Evolutionary conservation across 2,113 vertebrate genomes (phyloP).

Genomic region (Benitochromis conjunctus): DNA sequence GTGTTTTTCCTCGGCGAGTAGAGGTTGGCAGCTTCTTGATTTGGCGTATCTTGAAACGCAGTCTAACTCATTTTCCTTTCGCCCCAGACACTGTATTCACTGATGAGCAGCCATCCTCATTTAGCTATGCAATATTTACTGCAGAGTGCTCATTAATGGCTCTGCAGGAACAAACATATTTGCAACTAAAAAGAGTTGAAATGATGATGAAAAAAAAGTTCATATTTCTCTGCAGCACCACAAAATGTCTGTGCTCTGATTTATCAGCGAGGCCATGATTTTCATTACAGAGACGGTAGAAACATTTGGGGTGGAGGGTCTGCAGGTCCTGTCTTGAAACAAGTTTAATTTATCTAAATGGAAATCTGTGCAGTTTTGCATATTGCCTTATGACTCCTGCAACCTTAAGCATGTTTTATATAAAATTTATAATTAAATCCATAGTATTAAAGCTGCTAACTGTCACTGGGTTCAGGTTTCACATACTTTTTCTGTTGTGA

Average conservation of each 20-base stretch:
- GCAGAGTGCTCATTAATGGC: constrained; percentile 41
- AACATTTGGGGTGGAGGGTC: not conserved
- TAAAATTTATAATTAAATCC: not conserved
- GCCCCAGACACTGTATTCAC: constrained; percentile 33
- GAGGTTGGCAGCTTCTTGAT: constrained; percentile 5
- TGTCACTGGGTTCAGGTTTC: not conserved
- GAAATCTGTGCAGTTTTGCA: not conserved
- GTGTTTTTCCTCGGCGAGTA: not conserved
- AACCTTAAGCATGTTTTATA: not conserved
- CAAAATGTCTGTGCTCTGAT: not conserved
- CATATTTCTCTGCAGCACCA: not conserved
- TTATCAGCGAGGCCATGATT: not conserved
- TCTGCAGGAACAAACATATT: constrained; percentile 24
- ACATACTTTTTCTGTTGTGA: not conserved
- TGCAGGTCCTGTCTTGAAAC: not conserved
- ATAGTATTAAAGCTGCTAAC: not conserved
- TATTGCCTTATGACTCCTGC: not conserved
- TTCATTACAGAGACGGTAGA: not conserved
- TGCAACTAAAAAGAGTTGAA: constrained; percentile 7
- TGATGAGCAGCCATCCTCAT: constrained; percentile 37
- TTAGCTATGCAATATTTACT: constrained; percentile 40
- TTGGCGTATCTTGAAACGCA: not conserved
- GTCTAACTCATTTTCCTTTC: not conserved
- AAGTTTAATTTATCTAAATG: not conserved
- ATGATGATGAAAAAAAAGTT: constrained; percentile 7